Evolutionary conservation across 2,888 invertebrate species (phyloP), one percentile per base, ranked within the genome.

Genomic region (Poecilobothrus nobilitatus): DNA sequence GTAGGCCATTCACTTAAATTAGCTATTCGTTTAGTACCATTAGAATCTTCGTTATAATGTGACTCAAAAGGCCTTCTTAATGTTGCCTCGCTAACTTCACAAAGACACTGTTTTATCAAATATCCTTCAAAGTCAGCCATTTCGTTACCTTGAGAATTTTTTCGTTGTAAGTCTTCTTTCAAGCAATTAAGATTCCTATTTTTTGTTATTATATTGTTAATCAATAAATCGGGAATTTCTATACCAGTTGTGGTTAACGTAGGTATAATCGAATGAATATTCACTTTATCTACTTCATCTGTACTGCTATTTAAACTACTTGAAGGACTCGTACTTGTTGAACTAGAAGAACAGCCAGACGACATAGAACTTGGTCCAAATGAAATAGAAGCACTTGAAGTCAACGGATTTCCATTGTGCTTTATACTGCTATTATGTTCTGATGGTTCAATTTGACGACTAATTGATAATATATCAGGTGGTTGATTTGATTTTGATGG

Each of bases 91-190:
- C 90, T 86, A 71, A 91, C 86, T 34, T 88, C 87, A 81, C 93
- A 93, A 71, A 93, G 83, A 78, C 93, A 93, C 78, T 92, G 92
- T 67, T 87, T 87, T 64, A 91, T 86, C 66, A 93, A 82, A 67
- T 79, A 82, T 66, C 78, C 77, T 72, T 82, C 81, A 69, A 82
- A 82, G 69, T 81, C 79, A 64, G 78, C 76, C 79, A 82, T 81
- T 67, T 82, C 81, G 65, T 78, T 79, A 20, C 72, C 21, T 22
- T 70, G 2, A 41, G 27, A 33, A 65, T 20, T 61, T 65, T 21
- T 22, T 67, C 63, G 18, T 66, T 41, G 12, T 44, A 33, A 9
- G n/a, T 34, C 44, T 22, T 34, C 37, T 22, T 63, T 65, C n/a
- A 4, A 34, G 2, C 9, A 21, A 21, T 67, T 62, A 33, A 12